Conservation (phyloP, 2,113 vertebrate genomes). For the Conger conger region DNA sequence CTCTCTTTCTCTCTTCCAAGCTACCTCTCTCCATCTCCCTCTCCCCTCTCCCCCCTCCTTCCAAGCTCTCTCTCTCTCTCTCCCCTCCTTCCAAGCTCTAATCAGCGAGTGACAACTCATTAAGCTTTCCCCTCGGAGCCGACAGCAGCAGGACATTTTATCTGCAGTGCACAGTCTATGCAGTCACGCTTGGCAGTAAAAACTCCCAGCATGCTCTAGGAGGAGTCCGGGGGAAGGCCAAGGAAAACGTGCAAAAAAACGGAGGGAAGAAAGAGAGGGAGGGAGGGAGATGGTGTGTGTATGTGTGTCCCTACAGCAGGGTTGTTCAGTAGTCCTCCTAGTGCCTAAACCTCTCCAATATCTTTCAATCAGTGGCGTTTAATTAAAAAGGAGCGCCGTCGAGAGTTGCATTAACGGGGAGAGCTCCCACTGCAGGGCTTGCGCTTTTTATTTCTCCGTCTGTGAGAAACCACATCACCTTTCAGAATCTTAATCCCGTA, state of each 20-base stretch:
- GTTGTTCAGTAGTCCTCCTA: slow-evolving; percentile 47
- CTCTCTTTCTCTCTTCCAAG: slow-evolving; percentile 10
- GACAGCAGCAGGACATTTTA: slow-evolving; percentile 44
- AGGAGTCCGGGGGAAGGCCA: slow-evolving; percentile 19
- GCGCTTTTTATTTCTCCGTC: slow-evolving; percentile 63
- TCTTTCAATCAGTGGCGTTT: slow-evolving; percentile 84
- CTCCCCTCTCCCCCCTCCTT: background rate
- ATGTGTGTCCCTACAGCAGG: slow-evolving; percentile 14
- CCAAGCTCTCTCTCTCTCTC: slow-evolving; percentile 6
- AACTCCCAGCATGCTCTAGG: slow-evolving; percentile 36
- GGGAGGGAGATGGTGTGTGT: slow-evolving; percentile 9
- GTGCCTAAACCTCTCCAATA: slow-evolving; percentile 82
- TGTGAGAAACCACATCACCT: slow-evolving; percentile 83
- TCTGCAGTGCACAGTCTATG: slow-evolving; percentile 40
- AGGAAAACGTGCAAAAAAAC: slow-evolving; percentile 26
- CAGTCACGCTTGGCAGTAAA: slow-evolving; percentile 39
- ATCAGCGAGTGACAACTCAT: slow-evolving; percentile 49
- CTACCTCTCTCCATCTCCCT: background rate
- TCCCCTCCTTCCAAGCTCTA: slow-evolving; percentile 21
- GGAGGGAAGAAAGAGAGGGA: slow-evolving; percentile 16
- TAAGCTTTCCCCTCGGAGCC: slow-evolving; percentile 42
- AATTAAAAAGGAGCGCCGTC: slow-evolving; percentile 76
- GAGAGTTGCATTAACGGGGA: slow-evolving; percentile 63
- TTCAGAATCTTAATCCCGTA: slow-evolving; percentile 82
- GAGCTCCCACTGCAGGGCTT: slow-evolving; percentile 61